These are phyloP conservation scores for Neosilurus mollespiculum DNA, from an alignment of 2,797 vertebrate genomes.

Conservation along the genomic window DNA sequence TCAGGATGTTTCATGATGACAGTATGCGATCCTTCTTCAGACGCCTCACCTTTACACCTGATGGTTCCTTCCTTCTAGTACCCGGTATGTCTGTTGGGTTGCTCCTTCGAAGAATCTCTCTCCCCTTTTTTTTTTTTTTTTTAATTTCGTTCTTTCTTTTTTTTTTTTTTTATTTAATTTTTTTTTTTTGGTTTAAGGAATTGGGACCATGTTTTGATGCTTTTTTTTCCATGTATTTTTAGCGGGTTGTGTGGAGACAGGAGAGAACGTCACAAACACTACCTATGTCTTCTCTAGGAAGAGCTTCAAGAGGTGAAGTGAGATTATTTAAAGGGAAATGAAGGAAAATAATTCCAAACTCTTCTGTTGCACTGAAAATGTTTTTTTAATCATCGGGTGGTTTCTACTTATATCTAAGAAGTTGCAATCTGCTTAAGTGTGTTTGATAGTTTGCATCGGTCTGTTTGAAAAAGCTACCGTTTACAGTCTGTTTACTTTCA, in stretches of 20 bases:
- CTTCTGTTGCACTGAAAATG: too few relatives aligned
- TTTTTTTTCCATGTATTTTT: conserved; percentile 10
- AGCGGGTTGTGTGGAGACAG: conserved; percentile 95
- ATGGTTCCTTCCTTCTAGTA: conserved; percentile 88
- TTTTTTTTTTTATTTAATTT: too few relatives aligned
- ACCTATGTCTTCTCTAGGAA: conserved; percentile 95
- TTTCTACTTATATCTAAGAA: too few relatives aligned
- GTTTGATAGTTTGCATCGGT: too few relatives aligned
- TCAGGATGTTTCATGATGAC: conserved; percentile 95
- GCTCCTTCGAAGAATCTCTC: neutral
- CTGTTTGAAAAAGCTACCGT: too few relatives aligned
- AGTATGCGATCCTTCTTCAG: conserved; percentile 98
- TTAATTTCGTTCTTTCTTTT: too few relatives aligned
- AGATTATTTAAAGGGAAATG: too few relatives aligned
- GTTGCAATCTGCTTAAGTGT: too few relatives aligned
- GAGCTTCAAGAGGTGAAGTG: conserved; percentile 84
- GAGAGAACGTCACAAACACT: conserved; percentile 90
- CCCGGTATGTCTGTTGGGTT: conserved; percentile 74
- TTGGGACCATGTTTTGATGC: neutral
- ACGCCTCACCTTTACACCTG: conserved; percentile 91
- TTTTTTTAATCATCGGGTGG: too few relatives aligned
- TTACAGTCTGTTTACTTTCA: neutral
- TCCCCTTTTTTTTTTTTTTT: neutral
- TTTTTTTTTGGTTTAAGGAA: neutral
- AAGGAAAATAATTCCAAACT: too few relatives aligned